Conservation (phyloP, 2,888 invertebrate species). For the Cephalotes varians region DNA sequence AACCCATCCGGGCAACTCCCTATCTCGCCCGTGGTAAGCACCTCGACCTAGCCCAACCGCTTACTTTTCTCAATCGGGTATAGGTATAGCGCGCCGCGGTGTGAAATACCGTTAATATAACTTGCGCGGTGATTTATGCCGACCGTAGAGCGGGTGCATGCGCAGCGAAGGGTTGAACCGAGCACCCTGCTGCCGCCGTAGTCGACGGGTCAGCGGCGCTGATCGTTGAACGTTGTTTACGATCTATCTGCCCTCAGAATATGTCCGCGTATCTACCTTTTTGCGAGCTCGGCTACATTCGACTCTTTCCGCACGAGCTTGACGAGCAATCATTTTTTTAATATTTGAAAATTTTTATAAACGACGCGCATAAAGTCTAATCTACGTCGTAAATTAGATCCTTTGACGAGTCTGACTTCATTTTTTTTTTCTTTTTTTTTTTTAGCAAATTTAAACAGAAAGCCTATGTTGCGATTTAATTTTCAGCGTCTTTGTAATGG, state of each 20-base stretch:
- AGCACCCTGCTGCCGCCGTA: conserved; percentile 12
- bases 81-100: conserved; percentile 60
- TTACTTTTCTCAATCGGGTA: conserved; percentile 36
- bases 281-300: background rate
- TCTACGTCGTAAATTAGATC: background rate
- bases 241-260: conserved; percentile 17
- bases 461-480: background rate
- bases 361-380: conserved; percentile 12
- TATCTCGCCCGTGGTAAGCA: conserved; percentile 42
- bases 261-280: conserved; percentile 27
- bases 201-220: conserved; percentile 22
- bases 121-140: conserved; percentile 79
- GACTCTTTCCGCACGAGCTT: background rate
- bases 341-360: conserved; percentile 31
- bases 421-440: too few species aligned
- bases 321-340: background rate
- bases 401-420: background rate
- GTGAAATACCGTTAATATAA: conserved; percentile 82
- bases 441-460: background rate
- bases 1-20: conserved; percentile 38
- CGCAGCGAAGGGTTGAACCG: conserved; percentile 53
- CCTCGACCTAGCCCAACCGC: conserved; percentile 45
- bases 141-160: conserved; percentile 27
- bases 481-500: background rate
- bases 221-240: conserved; percentile 72